A percentile compares a stretch with the other conserved stretches of the same genome.
These are phyloP conservation scores for Trematomus bernacchii DNA, from an alignment of 2,797 vertebrate genomes.

Conservation along the genomic window DNA sequence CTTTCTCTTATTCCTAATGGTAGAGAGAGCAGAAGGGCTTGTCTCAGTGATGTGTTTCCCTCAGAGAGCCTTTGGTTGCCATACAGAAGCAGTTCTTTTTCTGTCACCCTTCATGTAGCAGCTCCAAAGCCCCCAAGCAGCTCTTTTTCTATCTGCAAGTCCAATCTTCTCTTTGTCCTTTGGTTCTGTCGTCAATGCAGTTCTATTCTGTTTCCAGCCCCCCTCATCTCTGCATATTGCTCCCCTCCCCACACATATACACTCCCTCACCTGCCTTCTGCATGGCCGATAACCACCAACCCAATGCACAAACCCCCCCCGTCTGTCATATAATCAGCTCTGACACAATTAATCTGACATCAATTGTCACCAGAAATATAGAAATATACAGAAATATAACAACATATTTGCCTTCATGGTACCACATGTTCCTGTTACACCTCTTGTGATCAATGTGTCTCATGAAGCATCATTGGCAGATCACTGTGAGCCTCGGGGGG, in stretches of 20 bases:
- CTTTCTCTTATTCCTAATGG: slow-evolving; percentile 67
- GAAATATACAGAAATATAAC: slow-evolving; percentile 31
- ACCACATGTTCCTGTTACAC: slow-evolving; percentile 22
- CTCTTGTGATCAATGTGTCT: slow-evolving; percentile 35
- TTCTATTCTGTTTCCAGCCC: slow-evolving; percentile 90
- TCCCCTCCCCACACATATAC: slow-evolving; percentile 60
- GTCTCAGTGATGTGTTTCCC: slow-evolving; percentile 78
- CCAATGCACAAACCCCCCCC: slow-evolving; percentile 44
- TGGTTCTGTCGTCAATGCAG: slow-evolving; percentile 91
- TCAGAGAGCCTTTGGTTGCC: slow-evolving; percentile 77
- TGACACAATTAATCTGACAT: slow-evolving; percentile 18
- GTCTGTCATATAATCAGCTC: slow-evolving; percentile 38
- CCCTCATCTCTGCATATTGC: slow-evolving; percentile 84
- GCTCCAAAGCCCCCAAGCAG: slow-evolving; percentile 74
- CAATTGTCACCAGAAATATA: slow-evolving; percentile 28
- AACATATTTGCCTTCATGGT: slow-evolving; percentile 15
- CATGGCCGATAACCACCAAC: slow-evolving; percentile 55
- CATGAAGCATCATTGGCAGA: slow-evolving; percentile 57
- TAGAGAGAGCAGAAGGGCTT: slow-evolving; percentile 81
- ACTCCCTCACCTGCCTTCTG: slow-evolving; percentile 65
- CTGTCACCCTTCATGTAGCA: slow-evolving; percentile 78
- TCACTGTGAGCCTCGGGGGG: slow-evolving; percentile 68
- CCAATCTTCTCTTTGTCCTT: slow-evolving; percentile 79
- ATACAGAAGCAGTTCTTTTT: slow-evolving; percentile 73
- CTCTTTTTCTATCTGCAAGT: slow-evolving; percentile 77